A percentile compares a stretch with the other conserved stretches of the same genome.
Evolutionary conservation across 92 coral and sea anemone genomes (phyloP).

Genomic region (Phymanthus crucifer): DNA sequence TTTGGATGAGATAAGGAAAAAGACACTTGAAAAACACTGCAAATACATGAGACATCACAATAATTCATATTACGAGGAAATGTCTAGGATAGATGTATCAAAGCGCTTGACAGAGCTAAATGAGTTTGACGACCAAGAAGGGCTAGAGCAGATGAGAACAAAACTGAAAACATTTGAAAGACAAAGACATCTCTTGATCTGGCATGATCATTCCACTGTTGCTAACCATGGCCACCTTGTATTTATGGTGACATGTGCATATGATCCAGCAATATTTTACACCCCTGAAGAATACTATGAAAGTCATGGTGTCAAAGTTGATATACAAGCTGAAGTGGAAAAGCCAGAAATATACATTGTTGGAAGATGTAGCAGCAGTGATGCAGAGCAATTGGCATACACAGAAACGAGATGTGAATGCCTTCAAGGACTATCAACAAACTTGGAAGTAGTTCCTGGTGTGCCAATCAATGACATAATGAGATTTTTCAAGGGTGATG

Average conservation of each 20-base stretch:
- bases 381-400: slow-evolving; percentile 29
- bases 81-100: slow-evolving; percentile 26
- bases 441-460: neutral
- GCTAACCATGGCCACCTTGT: slow-evolving; percentile 61
- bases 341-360: slow-evolving; percentile 26
- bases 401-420: slow-evolving; percentile 13
- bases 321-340: slow-evolving; percentile 23
- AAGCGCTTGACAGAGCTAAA: slow-evolving; percentile 18
- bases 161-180: slow-evolving; percentile 38
- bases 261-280: slow-evolving; percentile 47
- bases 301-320: slow-evolving; percentile 25
- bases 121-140: slow-evolving; percentile 45
- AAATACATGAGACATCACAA: slow-evolving; percentile 30
- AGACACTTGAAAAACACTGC: slow-evolving; percentile 21
- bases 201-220: slow-evolving; percentile 72
- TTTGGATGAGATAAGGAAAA: slow-evolving; percentile 39
- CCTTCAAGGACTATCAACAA: neutral
- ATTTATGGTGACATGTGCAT: slow-evolving; percentile 48
- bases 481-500: slow-evolving; percentile 31
- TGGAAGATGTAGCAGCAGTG: slow-evolving; percentile 24
- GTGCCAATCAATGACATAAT: slow-evolving; percentile 13
- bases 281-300: slow-evolving; percentile 41
- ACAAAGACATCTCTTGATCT: slow-evolving; percentile 43
- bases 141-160: slow-evolving; percentile 34
- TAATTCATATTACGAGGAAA: slow-evolving; percentile 47